phyloP scores from a whole-genome alignment of 2,113 vertebrate species.

The Sinocyclocheilus rhinocerous region DNA sequence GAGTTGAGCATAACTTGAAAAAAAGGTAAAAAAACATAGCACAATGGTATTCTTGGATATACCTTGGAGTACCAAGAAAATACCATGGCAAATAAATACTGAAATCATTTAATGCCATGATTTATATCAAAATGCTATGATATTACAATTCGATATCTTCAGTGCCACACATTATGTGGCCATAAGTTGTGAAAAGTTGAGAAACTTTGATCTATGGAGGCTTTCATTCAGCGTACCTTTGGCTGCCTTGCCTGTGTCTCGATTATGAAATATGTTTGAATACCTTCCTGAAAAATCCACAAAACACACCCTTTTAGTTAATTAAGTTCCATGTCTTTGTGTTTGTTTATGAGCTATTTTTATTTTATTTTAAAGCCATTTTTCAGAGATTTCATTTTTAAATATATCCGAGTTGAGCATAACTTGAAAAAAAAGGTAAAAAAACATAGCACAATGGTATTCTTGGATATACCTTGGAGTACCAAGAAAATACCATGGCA shows the following conservation, averaged over 20 bases:
- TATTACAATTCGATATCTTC: background rate
- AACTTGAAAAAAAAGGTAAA: background rate
- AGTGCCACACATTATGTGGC: conserved; percentile 9
- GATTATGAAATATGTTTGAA: background rate
- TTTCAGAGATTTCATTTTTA: background rate
- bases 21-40: background rate
- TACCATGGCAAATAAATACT: background rate
- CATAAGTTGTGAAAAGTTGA: background rate
- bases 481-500: background rate
- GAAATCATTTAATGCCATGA: background rate
- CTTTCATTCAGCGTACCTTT: background rate
- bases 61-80: background rate
- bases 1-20: background rate
- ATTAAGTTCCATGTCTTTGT: background rate
- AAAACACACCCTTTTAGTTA: background rate
- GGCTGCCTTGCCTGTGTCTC: background rate
- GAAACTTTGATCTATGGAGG: background rate
- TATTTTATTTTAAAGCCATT: background rate
- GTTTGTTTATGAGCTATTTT: background rate
- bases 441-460: background rate
- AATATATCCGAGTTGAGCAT: background rate
- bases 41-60: background rate
- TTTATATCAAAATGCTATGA: background rate
- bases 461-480: background rate
- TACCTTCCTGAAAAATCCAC: background rate